Conservation (phyloP, 2,113 vertebrate species). For the Otolemur garnettii region DNA sequence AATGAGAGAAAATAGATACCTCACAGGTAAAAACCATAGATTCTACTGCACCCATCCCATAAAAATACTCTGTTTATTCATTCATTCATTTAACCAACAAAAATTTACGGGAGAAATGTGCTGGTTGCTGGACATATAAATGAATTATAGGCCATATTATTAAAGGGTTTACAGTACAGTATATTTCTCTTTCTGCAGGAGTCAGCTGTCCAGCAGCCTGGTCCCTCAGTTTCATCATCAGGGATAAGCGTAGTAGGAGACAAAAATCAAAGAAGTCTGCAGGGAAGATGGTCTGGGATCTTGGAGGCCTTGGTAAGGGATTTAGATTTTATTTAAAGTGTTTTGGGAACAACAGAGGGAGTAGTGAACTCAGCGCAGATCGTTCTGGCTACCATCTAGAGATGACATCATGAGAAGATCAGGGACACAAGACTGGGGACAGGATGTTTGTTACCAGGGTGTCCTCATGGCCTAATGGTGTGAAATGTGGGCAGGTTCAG, state of each 20-base stretch:
- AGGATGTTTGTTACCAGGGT: background rate
- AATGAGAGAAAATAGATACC: background rate
- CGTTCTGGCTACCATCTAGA: background rate
- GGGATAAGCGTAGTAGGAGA: background rate
- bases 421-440: background rate
- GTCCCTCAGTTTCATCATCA: background rate
- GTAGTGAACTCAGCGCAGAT: background rate
- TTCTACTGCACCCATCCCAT: background rate
- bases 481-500: background rate
- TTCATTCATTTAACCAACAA: background rate
- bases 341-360: background rate
- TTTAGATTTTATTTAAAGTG: background rate
- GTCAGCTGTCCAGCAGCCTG: background rate
- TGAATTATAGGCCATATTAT: background rate
- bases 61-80: background rate
- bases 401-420: background rate
- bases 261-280: background rate
- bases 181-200: background rate
- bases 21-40: background rate
- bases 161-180: background rate
- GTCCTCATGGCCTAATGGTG: background rate
- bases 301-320: background rate
- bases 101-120: background rate
- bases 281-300: background rate
- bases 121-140: background rate